phyloP scores from a whole-genome alignment of 2,888 invertebrate genomes.

The Endotricha flammealis region DNA sequence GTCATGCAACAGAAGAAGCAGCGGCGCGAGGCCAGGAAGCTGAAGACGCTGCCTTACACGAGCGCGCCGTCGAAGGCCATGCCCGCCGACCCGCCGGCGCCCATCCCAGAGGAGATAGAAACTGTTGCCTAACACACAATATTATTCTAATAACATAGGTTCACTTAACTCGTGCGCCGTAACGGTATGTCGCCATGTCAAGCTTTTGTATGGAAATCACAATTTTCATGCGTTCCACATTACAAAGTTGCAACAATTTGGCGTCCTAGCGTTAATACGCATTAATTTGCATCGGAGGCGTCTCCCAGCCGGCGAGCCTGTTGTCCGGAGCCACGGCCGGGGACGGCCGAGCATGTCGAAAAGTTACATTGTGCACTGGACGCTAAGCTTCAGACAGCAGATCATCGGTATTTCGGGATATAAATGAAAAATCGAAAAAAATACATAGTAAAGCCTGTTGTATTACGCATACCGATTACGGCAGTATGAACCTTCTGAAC shows the following conservation, averaged over 20 bases:
- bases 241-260: background rate
- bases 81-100: conserved; percentile 87
- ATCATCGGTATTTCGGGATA: no score
- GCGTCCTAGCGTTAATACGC: conserved; percentile 10
- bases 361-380: conserved; percentile 21
- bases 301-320: conserved; percentile 6
- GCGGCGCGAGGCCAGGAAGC: conserved; percentile 86
- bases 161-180: conserved; percentile 13
- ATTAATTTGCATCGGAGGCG: conserved; percentile 8
- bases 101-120: conserved; percentile 86
- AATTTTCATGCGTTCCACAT: conserved; percentile 6
- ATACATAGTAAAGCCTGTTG: no score
- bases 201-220: conserved; percentile 29
- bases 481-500: no score
- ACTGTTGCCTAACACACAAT: conserved; percentile 55
- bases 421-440: no score
- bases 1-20: conserved; percentile 95
- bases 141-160: conserved; percentile 11
- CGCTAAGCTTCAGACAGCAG: conserved; percentile 1
- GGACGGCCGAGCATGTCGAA: conserved; percentile 23
- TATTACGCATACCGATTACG: no score
- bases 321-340: conserved; percentile 16
- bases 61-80: conserved; percentile 82
- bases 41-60: conserved; percentile 82
- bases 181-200: conserved; percentile 30